Conservation (phyloP, 2,888 invertebrate genomes). For the Liopterus haemorrhoidalis region DNA sequence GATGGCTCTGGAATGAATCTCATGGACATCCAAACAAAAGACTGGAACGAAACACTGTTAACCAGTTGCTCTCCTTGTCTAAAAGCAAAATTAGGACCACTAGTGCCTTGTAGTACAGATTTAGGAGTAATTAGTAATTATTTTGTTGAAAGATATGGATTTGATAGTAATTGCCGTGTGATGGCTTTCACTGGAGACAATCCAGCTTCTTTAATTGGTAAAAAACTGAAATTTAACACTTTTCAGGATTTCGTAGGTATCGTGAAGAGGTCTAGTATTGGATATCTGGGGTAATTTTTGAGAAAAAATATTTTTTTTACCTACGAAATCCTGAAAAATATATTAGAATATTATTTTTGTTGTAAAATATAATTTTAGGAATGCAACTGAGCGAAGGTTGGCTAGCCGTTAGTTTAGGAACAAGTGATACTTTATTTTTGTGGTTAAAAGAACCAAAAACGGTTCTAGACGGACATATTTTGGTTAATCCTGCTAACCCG, state of each 20-base stretch:
- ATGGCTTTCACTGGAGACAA: conserved; percentile 95
- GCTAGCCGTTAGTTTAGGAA: conserved; percentile 84
- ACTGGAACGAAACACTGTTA: conserved; percentile 71
- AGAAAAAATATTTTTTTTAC: not conserved
- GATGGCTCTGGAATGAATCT: conserved; percentile 98
- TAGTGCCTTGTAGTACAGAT: conserved; percentile 63
- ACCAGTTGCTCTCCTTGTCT: conserved; percentile 73
- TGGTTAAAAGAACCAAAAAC: conserved; percentile 64
- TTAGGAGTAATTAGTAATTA: conserved; percentile 72
- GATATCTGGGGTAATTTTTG: too few species aligned
- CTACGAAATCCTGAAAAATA: too few species aligned
- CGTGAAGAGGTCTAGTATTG: not conserved
- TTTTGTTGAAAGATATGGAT: conserved; percentile 81
- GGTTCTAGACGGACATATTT: conserved; percentile 73
- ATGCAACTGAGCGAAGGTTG: conserved; percentile 75
- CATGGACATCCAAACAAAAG: conserved; percentile 69
- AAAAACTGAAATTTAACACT: conserved; percentile 19
- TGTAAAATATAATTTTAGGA: conserved; percentile 47
- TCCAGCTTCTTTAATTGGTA: conserved; percentile 77
- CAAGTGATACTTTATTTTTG: conserved; percentile 87
- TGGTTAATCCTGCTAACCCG: conserved; percentile 76
- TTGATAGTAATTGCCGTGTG: conserved; percentile 71
- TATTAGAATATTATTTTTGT: conserved; percentile 16
- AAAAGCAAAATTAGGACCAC: conserved; percentile 63
- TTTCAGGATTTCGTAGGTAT: not conserved